A percentile compares a stretch with the other conserved stretches of the same genome.
Evolutionary conservation across 2,797 vertebrate genomes (phyloP).

Genomic region (Gouania willdenowi): DNA sequence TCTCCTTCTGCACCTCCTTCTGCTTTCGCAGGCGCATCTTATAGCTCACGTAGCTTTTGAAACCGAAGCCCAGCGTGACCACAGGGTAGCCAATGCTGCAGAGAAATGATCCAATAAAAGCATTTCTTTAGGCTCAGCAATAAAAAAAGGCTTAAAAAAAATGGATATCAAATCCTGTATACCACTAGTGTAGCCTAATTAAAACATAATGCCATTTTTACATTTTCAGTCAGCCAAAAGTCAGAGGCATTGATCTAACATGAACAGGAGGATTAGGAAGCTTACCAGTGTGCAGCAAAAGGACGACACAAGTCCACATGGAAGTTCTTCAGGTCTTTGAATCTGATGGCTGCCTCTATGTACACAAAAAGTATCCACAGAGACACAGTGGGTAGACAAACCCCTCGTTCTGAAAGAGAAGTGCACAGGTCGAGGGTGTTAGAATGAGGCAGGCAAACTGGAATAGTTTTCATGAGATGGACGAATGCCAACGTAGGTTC

Average conservation of each 20-base stretch:
- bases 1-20: conserved; percentile 98
- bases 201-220: too few relatives aligned
- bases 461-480: too few relatives aligned
- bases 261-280: too few relatives aligned
- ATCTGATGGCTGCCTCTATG: conserved; percentile 99
- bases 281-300: conserved; percentile 98
- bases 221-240: too few relatives aligned
- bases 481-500: too few relatives aligned
- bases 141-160: too few relatives aligned
- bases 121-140: too few relatives aligned
- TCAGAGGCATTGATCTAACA: too few relatives aligned
- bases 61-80: conserved; percentile 97
- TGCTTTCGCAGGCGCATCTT: conserved; percentile 98
- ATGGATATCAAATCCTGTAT: too few relatives aligned
- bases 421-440: background rate
- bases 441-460: background rate
- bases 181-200: too few relatives aligned
- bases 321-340: conserved; percentile 99
- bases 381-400: conserved; percentile 98
- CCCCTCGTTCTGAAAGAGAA: conserved; percentile 85
- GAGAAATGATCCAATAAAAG: too few relatives aligned
- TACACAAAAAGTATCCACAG: conserved; percentile 99
- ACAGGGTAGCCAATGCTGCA: conserved; percentile 95
- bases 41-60: conserved; percentile 99
- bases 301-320: conserved; percentile 97